Evolutionary conservation across 2,888 invertebrate species (phyloP).

Genomic region (Clitarchus hookeri): DNA sequence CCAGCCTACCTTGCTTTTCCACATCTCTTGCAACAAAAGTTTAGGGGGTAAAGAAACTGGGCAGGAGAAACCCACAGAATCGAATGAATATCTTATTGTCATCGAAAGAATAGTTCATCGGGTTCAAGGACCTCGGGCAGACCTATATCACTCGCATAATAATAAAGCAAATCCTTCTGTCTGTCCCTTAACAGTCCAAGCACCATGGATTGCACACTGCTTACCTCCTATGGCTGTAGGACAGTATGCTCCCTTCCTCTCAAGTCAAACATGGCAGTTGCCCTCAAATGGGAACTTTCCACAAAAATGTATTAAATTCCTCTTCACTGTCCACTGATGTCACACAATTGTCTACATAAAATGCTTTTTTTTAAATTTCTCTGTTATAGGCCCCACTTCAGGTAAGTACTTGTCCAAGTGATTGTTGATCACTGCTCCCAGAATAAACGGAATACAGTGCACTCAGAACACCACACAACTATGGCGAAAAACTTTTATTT

Average conservation of each 20-base stretch:
- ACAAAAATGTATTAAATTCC: not conserved
- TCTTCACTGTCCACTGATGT: not conserved
- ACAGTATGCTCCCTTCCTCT: not conserved
- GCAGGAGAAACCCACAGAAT: not conserved
- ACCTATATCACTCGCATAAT: not conserved
- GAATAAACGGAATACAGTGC: slow-evolving; percentile 35
- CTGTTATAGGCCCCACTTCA: not conserved
- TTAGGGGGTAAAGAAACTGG: not conserved
- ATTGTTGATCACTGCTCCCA: slow-evolving; percentile 30
- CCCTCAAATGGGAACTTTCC: not conserved
- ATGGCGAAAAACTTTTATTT: slow-evolving; percentile 29
- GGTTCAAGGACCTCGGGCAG: not conserved
- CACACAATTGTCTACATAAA: slow-evolving; percentile 25
- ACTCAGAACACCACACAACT: slow-evolving; percentile 38
- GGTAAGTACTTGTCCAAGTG: slow-evolving; percentile 29
- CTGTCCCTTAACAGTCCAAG: not conserved
- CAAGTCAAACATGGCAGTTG: not conserved
- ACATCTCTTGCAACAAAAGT: not conserved
- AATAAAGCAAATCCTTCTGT: not conserved
- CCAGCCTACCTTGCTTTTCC: slow-evolving; percentile 18
- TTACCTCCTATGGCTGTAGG: not conserved
- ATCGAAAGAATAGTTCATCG: not conserved
- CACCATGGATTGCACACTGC: not conserved
- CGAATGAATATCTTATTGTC: not conserved
- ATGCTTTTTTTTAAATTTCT: not conserved